These are phyloP conservation scores for Diabrotica virgifera DNA, from an alignment of 1,140 invertebrate species.

Conservation along the genomic window DNA sequence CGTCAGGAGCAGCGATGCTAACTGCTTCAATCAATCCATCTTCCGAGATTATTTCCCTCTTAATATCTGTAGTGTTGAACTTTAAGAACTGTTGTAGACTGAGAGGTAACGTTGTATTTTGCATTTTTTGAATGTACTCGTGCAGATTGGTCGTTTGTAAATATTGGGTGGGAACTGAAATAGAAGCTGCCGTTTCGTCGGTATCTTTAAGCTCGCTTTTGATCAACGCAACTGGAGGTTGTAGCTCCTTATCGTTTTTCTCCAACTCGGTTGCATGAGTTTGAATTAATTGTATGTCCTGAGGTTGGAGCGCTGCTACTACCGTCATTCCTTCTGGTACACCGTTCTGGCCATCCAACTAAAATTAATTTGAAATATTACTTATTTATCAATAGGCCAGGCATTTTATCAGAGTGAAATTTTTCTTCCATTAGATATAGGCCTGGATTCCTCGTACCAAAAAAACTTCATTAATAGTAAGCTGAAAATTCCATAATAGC, in stretches of 20 bases:
- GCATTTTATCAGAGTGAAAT: too few relatives aligned
- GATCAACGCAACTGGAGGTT: constrained; percentile 52
- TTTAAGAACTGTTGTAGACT: constrained; percentile 59
- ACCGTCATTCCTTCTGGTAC: constrained; percentile 62
- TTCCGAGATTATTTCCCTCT: constrained; percentile 47
- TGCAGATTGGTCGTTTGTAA: constrained; percentile 50
- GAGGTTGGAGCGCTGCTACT: constrained; percentile 61
- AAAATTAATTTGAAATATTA: constrained; percentile 8
- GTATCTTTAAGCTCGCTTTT: constrained; percentile 49
- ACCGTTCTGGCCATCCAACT: constrained; percentile 54
- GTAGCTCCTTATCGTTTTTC: constrained; percentile 38
- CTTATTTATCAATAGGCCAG: too few relatives aligned
- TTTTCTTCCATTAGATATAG: too few relatives aligned
- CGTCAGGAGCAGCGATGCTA: constrained; percentile 20
- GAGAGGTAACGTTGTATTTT: constrained; percentile 43
- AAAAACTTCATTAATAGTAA: too few relatives aligned
- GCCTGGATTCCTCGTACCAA: too few relatives aligned
- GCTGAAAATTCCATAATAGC: too few relatives aligned
- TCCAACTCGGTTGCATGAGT: constrained; percentile 28
- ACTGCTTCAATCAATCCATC: constrained; percentile 42
- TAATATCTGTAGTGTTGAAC: constrained; percentile 58
- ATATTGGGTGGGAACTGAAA: constrained; percentile 43
- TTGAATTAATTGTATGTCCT: constrained; percentile 59
- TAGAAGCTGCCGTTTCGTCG: constrained; percentile 24
- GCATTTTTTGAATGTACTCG: constrained; percentile 48